Evolutionary conservation across 2,888 invertebrate species (phyloP), one percentile per base, ranked within the genome.

Genomic region (Tachina grossa): DNA sequence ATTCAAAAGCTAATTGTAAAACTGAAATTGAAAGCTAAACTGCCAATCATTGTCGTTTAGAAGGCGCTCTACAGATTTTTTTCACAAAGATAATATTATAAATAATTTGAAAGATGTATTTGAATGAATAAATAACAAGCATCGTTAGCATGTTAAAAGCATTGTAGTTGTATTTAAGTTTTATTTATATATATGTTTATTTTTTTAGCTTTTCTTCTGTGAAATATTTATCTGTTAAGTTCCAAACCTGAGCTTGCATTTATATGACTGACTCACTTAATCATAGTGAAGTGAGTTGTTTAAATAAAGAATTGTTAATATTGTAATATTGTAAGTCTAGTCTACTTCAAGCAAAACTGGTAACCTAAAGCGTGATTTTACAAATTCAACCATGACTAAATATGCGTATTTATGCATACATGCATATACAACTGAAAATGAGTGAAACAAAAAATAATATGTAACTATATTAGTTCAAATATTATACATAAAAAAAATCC

Each of bases 291-390:
- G 9, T 13, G 31, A 45, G 13, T 45, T 53, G 53, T 53, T 11
- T 61, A 31, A 16, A 31, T 61, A 31, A 16, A 31, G 14, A 66
- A 66, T 66, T 66, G 31, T 10, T 49, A 66, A 31, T 49, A 66
- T 31, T 31, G 22, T 19, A 22, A 16, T 51, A 31, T 6, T 31
- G 31, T 6, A 31, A 31, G 31, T 31, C 31, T 9, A 9, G 19
- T 49, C 8, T n/a, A 22, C 43, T 75, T 75, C 75, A 53, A 75
- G 75, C 55, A 53, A 75, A 75, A 75, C 75, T 19, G 45, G 63
- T 75, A 22, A 31, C n/a, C 53, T 45, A 14, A 75, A 63, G 13
- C 22, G 16, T 53, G 9, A 9, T 39, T 68, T 51, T 66, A 49
- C 10, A 47, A 65, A 47, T 22, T 47, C 45, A 22, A 47, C 22